Conservation (phyloP, 2,797 vertebrate genomes). For the Octomys mimax region DNA sequence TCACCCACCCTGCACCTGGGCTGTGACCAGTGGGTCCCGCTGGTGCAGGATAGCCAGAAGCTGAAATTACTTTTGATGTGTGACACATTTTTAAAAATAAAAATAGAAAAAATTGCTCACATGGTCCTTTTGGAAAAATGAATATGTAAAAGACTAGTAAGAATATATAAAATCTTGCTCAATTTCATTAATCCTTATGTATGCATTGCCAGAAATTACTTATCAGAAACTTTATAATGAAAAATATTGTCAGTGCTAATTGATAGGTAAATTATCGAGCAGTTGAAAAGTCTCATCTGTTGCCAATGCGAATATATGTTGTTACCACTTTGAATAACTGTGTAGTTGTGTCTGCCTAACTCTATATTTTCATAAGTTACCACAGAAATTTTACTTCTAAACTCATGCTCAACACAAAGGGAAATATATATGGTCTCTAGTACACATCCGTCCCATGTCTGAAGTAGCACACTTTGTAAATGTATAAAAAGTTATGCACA, state of each 20-base stretch:
- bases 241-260: background rate
- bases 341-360: background rate
- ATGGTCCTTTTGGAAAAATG: background rate
- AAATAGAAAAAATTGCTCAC: background rate
- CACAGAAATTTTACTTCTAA: background rate
- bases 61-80: background rate
- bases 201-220: background rate
- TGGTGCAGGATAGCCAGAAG: too few species aligned
- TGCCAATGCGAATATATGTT: background rate
- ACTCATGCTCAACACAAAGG: background rate
- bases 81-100: background rate
- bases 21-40: too few species aligned
- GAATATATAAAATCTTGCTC: background rate
- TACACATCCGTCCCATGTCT: background rate
- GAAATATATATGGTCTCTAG: background rate
- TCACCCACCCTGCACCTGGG: too few species aligned
- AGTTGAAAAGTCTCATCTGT: background rate
- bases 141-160: background rate
- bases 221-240: background rate
- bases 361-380: background rate
- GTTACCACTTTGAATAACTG: background rate
- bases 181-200: background rate
- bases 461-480: background rate
- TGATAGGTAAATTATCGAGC: background rate
- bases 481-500: background rate